Evolutionary conservation across 1,140 invertebrate genomes (phyloP).

Genomic region (Aphis gossypii): DNA sequence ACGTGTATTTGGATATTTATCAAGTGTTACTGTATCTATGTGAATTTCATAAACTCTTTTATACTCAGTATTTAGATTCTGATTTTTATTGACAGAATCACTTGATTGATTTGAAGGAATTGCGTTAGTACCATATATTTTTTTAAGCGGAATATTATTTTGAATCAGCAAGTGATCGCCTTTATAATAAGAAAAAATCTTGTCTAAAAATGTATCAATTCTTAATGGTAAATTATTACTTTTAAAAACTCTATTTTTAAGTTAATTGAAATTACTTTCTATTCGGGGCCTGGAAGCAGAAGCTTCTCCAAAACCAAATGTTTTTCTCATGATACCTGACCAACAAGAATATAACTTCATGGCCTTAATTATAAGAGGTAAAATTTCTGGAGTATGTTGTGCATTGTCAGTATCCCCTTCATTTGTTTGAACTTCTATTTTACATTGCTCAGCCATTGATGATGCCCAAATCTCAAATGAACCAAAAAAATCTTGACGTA

Average conservation of each 20-base stretch:
- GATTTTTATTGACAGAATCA: not conserved
- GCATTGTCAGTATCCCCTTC: not conserved
- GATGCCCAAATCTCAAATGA: constrained; percentile 16
- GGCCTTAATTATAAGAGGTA: not conserved
- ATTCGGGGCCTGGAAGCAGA: not conserved
- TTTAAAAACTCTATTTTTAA: constrained; percentile 33
- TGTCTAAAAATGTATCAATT: not conserved
- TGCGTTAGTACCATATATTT: not conserved
- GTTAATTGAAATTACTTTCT: constrained; percentile 20
- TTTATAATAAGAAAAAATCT: constrained; percentile 17
- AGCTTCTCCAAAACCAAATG: not conserved
- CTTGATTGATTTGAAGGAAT: not conserved
- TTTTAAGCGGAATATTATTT: not conserved
- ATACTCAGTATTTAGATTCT: not conserved
- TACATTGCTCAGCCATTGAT: not conserved
- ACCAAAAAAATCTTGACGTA: not conserved
- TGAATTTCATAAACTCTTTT: too few species aligned
- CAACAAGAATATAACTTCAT: constrained; percentile 20
- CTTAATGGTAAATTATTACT: constrained; percentile 18
- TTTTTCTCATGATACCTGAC: constrained; percentile 35
- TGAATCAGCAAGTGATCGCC: constrained; percentile 20
- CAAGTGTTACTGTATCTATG: not conserved
- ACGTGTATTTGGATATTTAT: not conserved
- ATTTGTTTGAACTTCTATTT: not conserved
- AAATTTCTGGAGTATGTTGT: not conserved